Percentiles rank a stretch among this genome's conserved stretches.
Evolutionary conservation across 2,888 invertebrate species (phyloP).

Genomic region (Melieria omissa): DNA sequence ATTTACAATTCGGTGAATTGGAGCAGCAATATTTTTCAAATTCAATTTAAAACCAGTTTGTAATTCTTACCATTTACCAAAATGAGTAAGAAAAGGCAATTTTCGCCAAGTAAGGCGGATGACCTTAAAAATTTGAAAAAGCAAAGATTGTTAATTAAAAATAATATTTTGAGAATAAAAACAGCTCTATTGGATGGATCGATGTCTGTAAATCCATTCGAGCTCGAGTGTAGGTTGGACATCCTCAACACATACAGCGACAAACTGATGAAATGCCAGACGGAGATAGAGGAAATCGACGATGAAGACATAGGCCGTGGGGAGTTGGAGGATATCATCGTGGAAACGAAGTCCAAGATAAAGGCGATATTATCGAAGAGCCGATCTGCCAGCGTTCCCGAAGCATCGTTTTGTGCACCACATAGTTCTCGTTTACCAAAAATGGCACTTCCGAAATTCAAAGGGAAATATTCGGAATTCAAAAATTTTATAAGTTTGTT

Average conservation of each 20-base stretch:
- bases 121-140: too few relatives aligned
- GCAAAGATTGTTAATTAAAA: too few relatives aligned
- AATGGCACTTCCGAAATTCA: constrained; percentile 36
- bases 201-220: neutral
- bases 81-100: too few relatives aligned
- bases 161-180: too few relatives aligned
- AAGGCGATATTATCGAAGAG: neutral
- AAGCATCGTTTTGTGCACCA: neutral
- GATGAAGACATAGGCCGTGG: neutral
- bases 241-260: neutral
- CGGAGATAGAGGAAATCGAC: neutral
- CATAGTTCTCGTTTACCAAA: constrained; percentile 31
- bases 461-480: constrained; percentile 31
- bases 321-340: constrained; percentile 1
- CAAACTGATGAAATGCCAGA: constrained; percentile 5
- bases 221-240: neutral
- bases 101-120: too few relatives aligned
- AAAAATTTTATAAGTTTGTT: constrained; percentile 37
- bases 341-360: neutral
- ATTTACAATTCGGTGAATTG: too few relatives aligned
- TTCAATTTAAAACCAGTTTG: too few relatives aligned
- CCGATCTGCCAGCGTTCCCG: neutral
- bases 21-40: too few relatives aligned
- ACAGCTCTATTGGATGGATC: neutral
- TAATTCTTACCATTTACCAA: too few relatives aligned